Evolutionary conservation across 2,888 invertebrate species (phyloP).

Genomic region (Sinhomidia bicolor): DNA sequence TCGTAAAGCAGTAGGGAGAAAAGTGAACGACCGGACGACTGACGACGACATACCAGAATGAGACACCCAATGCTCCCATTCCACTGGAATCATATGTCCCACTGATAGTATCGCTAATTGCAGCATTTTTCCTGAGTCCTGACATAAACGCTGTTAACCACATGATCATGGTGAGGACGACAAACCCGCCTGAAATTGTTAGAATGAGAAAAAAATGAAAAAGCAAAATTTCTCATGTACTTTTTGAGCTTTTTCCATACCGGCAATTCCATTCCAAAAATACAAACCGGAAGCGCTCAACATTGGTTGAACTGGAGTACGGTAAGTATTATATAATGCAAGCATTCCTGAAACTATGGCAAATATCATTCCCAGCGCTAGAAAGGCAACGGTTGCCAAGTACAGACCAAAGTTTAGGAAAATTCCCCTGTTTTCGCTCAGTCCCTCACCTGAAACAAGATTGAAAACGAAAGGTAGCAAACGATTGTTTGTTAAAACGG

Average conservation of each 20-base stretch:
- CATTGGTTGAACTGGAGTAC: conserved; percentile 76
- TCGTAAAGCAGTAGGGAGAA: not conserved
- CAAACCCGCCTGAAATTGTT: conserved; percentile 48
- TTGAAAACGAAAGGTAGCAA: not conserved
- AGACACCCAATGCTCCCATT: conserved; percentile 67
- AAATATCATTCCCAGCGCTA: conserved; percentile 70
- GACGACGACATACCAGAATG: conserved; percentile 74
- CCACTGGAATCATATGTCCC: conserved; percentile 10
- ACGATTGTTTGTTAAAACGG: not conserved
- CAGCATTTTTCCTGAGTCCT: conserved; percentile 71
- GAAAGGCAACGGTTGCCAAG: conserved; percentile 68
- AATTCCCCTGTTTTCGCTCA: not conserved
- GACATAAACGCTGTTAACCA: conserved; percentile 72
- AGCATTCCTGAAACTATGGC: conserved; percentile 61
- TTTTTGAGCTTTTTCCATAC: conserved; percentile 43
- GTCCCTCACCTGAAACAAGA: not conserved
- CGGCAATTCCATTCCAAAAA: conserved; percentile 78
- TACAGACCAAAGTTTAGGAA: conserved; percentile 76
- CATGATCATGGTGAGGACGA: conserved; percentile 71
- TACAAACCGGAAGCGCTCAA: conserved; percentile 76
- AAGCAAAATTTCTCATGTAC: not conserved
- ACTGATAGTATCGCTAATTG: conserved; percentile 71
- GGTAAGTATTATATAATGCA: conserved; percentile 76
- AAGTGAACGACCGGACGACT: not conserved
- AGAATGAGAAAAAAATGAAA: not conserved